Evolutionary conservation across 2,888 invertebrate genomes (phyloP), one percentile per base, ranked within the genome.

Genomic region (Masnerella sp.): DNA sequence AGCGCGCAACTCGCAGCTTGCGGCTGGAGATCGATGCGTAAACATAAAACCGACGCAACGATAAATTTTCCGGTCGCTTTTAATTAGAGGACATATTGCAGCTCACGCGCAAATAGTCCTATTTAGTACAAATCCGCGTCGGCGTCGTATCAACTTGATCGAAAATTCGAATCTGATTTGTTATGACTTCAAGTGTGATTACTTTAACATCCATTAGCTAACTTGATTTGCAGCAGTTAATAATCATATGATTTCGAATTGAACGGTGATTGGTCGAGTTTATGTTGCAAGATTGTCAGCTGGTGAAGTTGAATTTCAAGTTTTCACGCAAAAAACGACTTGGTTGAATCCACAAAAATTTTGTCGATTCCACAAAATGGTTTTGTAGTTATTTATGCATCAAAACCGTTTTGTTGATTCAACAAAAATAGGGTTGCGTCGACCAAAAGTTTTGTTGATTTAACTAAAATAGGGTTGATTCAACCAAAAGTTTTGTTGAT

Each of bases 21-120:
- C 52, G 72, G 56, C 45, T 20, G 12, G 40, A 69, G 69, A 74
- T 74, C 74, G 65, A 74, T 69, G 74, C 64, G 70, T 74, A 74
- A 70, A 74, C 74, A 65, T 74, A 70, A 70, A 74, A 70, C 70
- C 34, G 70, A 62, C 62, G 67, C 68, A 34, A 61, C 54, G 54
- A 74, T 74, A 74, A 74, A 74, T 74, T 74, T 45, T 49, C 56
- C 47, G 45, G 70, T 49, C 56, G 70, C 61, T 70, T 74, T 74
- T 74, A 74, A 74, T 74, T 74, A 61, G 65, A 61, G 56, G 40
- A 74, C 49, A 59, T 72, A 72, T 72, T 65, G 59, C 65, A 54
- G 32, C 42, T 72, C 61, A 47, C 18, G 64, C n/a, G 54, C 54
- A 61, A 72, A 72, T 61, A 72, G 43, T 71, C 54, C 61, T 67